Base-by-base conservation (phyloP, 2,888 invertebrate genomes). In the Pristionchus arcanus region DNA sequence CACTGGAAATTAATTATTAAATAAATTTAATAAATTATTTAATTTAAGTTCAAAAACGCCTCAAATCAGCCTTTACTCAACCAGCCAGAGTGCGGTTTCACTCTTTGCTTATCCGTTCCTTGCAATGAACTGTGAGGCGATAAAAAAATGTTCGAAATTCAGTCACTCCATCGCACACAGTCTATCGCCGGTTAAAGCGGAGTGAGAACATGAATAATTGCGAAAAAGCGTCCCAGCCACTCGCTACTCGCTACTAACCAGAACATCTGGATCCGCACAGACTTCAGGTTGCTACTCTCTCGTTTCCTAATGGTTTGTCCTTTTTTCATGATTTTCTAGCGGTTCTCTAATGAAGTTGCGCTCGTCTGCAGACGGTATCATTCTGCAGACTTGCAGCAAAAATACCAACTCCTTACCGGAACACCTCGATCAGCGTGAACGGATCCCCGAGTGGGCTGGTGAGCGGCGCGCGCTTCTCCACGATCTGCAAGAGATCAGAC, bases 381-480 rank as follows among this genome's bases (percentile, higher is more conserved):
- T n/a, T n/a, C n/a, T n/a, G n/a, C n/a, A n/a, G n/a, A n/a, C n/a
- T n/a, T n/a, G n/a, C n/a, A n/a, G n/a, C n/a, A n/a, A n/a, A n/a
- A n/a, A n/a, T n/a, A n/a, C n/a, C n/a, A n/a, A n/a, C 28, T 0
- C 5, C 81, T 59, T 31, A 91, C 91, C 97, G 97, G 90, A 94
- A 95, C 21, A 94, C 96, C 93, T 97, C 97, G 2, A 99, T 96
- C 0, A 98, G 96, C 0, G 98, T 98, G 91, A 99, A 96, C 0
- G 98, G 98, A 95, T 99, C 99, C 0, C 99, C 99, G 95, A 98
- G 98, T 95, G 97, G 97, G 0, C 98, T 98, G 95, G 98, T 97
- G 66, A 98, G 96, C 0, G 97, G 92, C 2, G 92, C 92, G 66
- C 94, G 90, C 21, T 90, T 90, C 83, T 94, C 92, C 21, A 94